These are phyloP conservation scores for Ephialtes manifestator DNA, from an alignment of 2,888 invertebrate species.

Conservation along the genomic window DNA sequence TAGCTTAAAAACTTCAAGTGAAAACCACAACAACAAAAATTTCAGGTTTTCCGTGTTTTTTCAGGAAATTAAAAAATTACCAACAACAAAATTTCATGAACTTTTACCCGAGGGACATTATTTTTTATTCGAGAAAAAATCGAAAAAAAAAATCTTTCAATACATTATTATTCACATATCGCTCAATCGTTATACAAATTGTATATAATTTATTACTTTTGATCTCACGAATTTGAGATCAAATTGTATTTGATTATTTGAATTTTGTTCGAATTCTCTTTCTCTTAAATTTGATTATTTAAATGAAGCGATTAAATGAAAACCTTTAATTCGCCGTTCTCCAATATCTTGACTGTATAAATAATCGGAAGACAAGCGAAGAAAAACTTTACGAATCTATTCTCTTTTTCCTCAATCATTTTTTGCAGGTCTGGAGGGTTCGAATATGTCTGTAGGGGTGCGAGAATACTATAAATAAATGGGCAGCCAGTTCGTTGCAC, in stretches of 20 bases:
- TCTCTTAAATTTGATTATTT: background rate
- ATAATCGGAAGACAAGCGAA: background rate
- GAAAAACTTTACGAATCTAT: background rate
- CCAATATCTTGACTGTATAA: background rate
- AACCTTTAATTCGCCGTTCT: background rate
- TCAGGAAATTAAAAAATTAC: too few relatives aligned
- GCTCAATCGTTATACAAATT: too few relatives aligned
- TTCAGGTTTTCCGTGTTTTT: too few relatives aligned
- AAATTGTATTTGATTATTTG: too few relatives aligned
- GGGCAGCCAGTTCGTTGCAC: conserved; percentile 56
- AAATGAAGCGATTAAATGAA: background rate
- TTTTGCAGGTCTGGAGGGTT: conserved; percentile 1
- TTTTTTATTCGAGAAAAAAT: too few relatives aligned
- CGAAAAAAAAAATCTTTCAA: too few relatives aligned
- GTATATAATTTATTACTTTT: background rate
- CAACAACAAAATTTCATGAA: too few relatives aligned
- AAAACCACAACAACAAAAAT: too few relatives aligned
- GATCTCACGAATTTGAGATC: too few relatives aligned
- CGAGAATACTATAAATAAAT: conserved; percentile 54
- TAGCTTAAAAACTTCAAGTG: too few relatives aligned
- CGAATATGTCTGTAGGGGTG: conserved; percentile 2
- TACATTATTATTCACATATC: too few relatives aligned
- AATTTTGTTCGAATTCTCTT: background rate
- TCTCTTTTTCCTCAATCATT: background rate
- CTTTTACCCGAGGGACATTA: too few relatives aligned